phyloP scores from a whole-genome alignment of 2,888 invertebrate species.

The Eupelmus urozonus region DNA sequence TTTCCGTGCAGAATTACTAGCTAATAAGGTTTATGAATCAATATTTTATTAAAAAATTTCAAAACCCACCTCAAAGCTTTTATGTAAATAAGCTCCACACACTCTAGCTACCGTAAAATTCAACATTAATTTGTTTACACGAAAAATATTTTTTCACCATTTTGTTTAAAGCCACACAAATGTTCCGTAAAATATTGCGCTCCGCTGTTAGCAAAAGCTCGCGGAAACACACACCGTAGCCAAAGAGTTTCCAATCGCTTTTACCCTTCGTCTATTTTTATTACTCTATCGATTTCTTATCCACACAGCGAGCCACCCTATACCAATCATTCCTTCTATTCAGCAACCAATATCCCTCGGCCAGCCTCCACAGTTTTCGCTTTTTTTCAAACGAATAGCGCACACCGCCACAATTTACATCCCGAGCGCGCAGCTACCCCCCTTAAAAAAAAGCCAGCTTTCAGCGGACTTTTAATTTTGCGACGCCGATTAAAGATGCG shows the following conservation, averaged over 20 bases:
- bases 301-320: neutral
- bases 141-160: too few species aligned
- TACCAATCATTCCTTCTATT: constrained; percentile 16
- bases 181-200: neutral
- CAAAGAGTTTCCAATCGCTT: neutral
- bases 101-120: too few species aligned
- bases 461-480: constrained; percentile 40
- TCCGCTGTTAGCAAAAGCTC: neutral
- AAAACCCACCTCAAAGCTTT: too few species aligned
- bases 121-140: too few species aligned
- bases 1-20: too few species aligned
- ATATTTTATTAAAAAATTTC: too few species aligned
- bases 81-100: too few species aligned
- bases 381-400: constrained; percentile 22
- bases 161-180: too few species aligned
- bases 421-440: neutral
- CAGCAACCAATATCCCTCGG: constrained; percentile 22
- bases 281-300: constrained; percentile 32
- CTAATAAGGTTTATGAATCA: too few species aligned
- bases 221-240: neutral
- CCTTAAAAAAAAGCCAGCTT: constrained; percentile 23
- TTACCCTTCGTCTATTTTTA: constrained; percentile 13
- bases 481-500: constrained; percentile 45
- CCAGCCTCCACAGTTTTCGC: constrained; percentile 30
- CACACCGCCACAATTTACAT: constrained; percentile 24